Base-by-base conservation (phyloP, 2,113 vertebrate genomes). In the Scalopus aquaticus region DNA sequence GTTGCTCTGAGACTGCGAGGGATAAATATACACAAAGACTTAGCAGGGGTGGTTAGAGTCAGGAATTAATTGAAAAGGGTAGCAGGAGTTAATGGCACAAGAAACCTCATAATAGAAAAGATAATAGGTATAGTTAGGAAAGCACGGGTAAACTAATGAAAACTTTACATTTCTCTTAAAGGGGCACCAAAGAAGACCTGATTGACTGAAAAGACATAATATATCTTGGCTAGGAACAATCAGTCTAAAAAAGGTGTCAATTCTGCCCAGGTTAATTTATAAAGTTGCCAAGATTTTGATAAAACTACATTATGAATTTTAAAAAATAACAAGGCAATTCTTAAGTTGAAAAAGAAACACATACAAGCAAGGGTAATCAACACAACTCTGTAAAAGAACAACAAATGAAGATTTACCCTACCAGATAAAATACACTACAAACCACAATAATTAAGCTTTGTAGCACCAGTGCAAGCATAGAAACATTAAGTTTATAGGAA, bases 111-210 rank as follows among this genome's bases (percentile, higher is more conserved):
- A 93, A 78, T 22, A 82, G 54, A 81, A 72, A 67, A 87, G 39
- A 26, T 6, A 49, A 58, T 44, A 65, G 24, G 28, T 32, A 42
- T 20, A 32, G 44, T 82, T 86, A 92, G 49, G 42, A 64, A 89
- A 84, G 28, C 30, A 91, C 62, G 78, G 81, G 73, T 51, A 96
- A 65, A 90, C 39, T 26, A 74, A 54, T 32, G 39, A 90, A 84
- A 72, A 93, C 46, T 93, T 82, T 64, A 74, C 67, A 72, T 64
- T 79, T 77, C 37, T 74, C 17, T 39, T 78, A 58, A 74, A 82
- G 35, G 32, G 19, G 51, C 7, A 77, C 6, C 72, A 92, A 46
- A 30, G 42, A 88, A 83, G 65, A 42, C 65, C 19, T 70, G 30
- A 90, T 44, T 58, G 54, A 91, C 70, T 46, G 26, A 58, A 84